Percentiles rank a stretch among this genome's conserved stretches.
Conservation (phyloP, 2,888 invertebrate genomes). For the Hydriomena furcata region DNA sequence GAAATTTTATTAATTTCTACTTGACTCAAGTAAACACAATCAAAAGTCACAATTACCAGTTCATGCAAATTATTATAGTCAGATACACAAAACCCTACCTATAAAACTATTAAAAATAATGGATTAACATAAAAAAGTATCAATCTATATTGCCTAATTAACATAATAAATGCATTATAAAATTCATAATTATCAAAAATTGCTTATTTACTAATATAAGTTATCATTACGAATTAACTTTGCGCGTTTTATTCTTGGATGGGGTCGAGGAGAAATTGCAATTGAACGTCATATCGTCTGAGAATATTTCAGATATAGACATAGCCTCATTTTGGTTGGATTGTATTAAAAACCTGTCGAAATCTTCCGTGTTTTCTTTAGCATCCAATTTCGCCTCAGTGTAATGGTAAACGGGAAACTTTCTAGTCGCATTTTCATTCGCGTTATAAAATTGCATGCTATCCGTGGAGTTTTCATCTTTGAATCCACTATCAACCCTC, state of each 20-base stretch:
- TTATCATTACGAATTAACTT: conserved; percentile 49
- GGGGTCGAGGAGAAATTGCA: conserved; percentile 79
- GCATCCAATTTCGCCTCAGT: conserved; percentile 59
- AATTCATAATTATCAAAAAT: conserved; percentile 52
- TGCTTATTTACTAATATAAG: conserved; percentile 27
- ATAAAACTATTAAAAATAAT: conserved; percentile 64
- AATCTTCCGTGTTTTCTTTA: conserved; percentile 68
- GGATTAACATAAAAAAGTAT: conserved; percentile 56
- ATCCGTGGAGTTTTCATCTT: conserved; percentile 72
- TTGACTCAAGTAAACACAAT: conserved; percentile 59
- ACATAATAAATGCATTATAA: conserved; percentile 61
- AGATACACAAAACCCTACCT: conserved; percentile 16
- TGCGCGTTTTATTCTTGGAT: conserved; percentile 72
- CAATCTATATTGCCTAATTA: conserved; percentile 43
- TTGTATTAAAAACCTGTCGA: conserved; percentile 57
- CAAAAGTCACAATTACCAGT: conserved; percentile 54
- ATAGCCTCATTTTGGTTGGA: conserved; percentile 63
- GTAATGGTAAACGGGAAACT: conserved; percentile 51
- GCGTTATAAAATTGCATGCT: conserved; percentile 62
- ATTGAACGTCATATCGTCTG: conserved; percentile 72
- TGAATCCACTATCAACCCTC: conserved; percentile 77
- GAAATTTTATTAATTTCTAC: conserved; percentile 59
- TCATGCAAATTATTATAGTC: conserved; percentile 55
- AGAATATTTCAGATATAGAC: conserved; percentile 75
- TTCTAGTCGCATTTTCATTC: conserved; percentile 50